Conservation (phyloP, 2,797 vertebrate species). For the Poeciliopsis paucimaculata region DNA sequence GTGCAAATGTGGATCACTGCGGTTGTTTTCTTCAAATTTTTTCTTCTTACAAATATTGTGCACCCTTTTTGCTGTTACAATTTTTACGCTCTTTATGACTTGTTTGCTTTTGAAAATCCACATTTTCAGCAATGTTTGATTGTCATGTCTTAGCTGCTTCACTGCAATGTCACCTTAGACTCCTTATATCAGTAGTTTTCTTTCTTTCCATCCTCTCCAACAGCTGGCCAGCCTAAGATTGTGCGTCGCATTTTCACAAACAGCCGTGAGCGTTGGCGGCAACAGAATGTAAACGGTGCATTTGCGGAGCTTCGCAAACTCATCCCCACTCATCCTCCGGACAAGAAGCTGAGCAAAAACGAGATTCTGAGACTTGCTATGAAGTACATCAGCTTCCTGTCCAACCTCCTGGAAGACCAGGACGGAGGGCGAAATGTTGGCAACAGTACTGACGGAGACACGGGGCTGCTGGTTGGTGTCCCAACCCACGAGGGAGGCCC, state of each 20-base stretch:
- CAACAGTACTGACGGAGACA: slow-evolving; percentile 68
- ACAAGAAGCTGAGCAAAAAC: slow-evolving; percentile 82
- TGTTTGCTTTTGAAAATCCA: neutral
- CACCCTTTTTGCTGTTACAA: slow-evolving; percentile 16
- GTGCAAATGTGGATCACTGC: slow-evolving; percentile 11
- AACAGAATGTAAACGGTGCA: slow-evolving; percentile 80
- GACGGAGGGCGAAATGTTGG: slow-evolving; percentile 74
- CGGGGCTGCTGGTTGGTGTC: slow-evolving; percentile 86
- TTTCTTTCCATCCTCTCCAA: slow-evolving; percentile 8
- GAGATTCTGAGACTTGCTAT: slow-evolving; percentile 80
- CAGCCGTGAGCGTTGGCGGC: slow-evolving; percentile 82
- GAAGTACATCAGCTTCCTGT: slow-evolving; percentile 82
- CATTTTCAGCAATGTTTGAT: slow-evolving; percentile 30
- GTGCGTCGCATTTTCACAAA: slow-evolving; percentile 95
- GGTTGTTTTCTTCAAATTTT: slow-evolving; percentile 3
- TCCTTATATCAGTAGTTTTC: slow-evolving; percentile 13
- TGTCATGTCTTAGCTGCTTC: slow-evolving; percentile 3
- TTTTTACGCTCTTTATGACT: slow-evolving; percentile 2
- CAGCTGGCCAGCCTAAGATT: slow-evolving; percentile 87
- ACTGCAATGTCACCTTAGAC: slow-evolving; percentile 7
- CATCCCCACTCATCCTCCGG: slow-evolving; percentile 80
- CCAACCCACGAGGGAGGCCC: slow-evolving; percentile 88
- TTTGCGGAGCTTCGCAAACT: slow-evolving; percentile 80
- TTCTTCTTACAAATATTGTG: slow-evolving; percentile 11
- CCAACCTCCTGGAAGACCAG: slow-evolving; percentile 79